Percentiles rank a stretch among this genome's conserved stretches.
Evolutionary conservation across 2,888 invertebrate genomes (phyloP).

Genomic region (Meteorus cinctellus): DNA sequence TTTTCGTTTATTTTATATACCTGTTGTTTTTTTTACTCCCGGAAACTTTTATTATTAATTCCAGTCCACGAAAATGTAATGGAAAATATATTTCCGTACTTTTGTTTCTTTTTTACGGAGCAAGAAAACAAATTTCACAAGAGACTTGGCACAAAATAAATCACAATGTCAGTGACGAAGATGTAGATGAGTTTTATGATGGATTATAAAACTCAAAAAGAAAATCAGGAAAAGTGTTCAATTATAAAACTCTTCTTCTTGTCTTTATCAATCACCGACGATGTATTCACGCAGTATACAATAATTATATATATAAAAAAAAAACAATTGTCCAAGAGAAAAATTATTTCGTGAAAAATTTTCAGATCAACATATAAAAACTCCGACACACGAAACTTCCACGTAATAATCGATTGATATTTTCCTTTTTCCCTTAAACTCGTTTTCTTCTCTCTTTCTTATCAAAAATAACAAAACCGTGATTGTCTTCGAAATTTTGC

Average conservation of each 20-base stretch:
- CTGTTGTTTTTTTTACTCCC: slow-evolving; percentile 10
- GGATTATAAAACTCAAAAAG: neutral
- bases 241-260: neutral
- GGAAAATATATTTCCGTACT: neutral
- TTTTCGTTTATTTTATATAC: neutral
- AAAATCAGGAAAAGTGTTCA: neutral
- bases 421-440: neutral
- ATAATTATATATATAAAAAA: neutral
- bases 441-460: neutral
- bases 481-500: neutral
- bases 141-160: slow-evolving; percentile 1
- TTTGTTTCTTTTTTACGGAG: neutral
- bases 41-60: neutral
- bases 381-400: slow-evolving; percentile 1
- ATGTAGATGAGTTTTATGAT: neutral
- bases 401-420: neutral
- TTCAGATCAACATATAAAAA: neutral
- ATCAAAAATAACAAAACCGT: neutral
- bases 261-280: slow-evolving; percentile 8
- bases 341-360: neutral
- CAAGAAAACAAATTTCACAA: neutral
- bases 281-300: neutral
- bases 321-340: slow-evolving; percentile 9
- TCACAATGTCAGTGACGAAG: neutral
- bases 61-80: neutral